These are phyloP conservation scores for Aleiodes sp. DNA, from an alignment of 1,140 invertebrate genomes.

Conservation along the genomic window DNA sequence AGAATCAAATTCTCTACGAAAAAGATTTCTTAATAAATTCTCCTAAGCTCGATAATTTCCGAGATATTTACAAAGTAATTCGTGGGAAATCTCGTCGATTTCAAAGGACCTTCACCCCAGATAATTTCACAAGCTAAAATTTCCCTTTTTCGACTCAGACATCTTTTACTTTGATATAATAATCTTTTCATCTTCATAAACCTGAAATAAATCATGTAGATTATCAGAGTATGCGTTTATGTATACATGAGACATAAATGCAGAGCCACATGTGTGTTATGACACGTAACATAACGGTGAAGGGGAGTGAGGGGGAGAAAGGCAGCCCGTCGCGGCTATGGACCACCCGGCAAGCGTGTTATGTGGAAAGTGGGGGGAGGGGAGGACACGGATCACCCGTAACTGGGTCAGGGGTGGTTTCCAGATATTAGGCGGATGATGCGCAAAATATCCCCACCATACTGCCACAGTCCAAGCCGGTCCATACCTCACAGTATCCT, in stretches of 20 bases:
- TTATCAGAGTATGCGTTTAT: not conserved
- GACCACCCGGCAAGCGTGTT: not conserved
- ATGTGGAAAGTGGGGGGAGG: not conserved
- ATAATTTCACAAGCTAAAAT: too few relatives aligned
- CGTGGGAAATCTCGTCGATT: too few relatives aligned
- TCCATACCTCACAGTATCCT: not conserved
- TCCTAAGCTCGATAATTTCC: too few relatives aligned
- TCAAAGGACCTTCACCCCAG: too few relatives aligned
- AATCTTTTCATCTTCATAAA: too few relatives aligned
- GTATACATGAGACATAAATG: not conserved
- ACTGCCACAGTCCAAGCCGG: not conserved
- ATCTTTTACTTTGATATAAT: too few relatives aligned
- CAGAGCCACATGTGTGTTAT: not conserved
- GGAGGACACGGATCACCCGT: constrained; percentile 9
- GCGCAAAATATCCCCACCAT: constrained; percentile 62
- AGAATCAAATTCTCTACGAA: too few relatives aligned
- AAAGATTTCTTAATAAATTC: too few relatives aligned
- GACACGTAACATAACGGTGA: constrained; percentile 1
- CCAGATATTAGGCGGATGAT: constrained; percentile 62
- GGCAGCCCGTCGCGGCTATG: not conserved
- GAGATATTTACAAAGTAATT: too few relatives aligned
- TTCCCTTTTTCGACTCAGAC: too few relatives aligned
- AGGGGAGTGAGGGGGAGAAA: not conserved
- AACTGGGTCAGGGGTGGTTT: constrained; percentile 60
- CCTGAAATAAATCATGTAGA: too few relatives aligned